phyloP scores from a whole-genome alignment of 2,797 vertebrate species.

The Adelosebastes latens region DNA sequence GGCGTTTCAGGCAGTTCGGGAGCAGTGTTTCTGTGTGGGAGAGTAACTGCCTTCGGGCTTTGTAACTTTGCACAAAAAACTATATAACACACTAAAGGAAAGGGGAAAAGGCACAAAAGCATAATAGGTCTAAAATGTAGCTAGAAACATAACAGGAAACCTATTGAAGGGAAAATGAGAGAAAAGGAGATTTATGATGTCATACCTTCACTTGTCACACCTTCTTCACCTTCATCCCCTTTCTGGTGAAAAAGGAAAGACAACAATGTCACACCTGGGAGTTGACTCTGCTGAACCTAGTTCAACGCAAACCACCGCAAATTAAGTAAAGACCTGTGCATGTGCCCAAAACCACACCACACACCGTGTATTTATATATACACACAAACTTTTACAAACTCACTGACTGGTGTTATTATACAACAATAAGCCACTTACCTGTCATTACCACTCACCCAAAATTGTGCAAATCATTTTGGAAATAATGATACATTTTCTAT shows the following conservation, averaged over 20 bases:
- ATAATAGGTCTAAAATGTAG: background rate
- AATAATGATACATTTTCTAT: background rate
- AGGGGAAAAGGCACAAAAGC: too few species aligned
- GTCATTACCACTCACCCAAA: background rate
- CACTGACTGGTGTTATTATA: background rate
- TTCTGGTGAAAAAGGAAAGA: constrained; percentile 82
- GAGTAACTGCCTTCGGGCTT: too few species aligned
- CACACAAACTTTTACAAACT: background rate
- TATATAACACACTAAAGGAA: too few species aligned
- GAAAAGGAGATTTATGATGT: background rate
- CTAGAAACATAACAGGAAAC: background rate
- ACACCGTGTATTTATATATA: background rate
- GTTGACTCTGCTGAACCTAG: background rate
- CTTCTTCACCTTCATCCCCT: constrained; percentile 94
- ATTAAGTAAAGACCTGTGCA: background rate
- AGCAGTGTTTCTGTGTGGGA: too few species aligned
- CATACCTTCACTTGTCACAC: constrained; percentile 98
- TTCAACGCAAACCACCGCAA: constrained; percentile 14
- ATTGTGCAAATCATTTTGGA: background rate
- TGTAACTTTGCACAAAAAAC: too few species aligned
- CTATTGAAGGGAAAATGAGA: background rate
- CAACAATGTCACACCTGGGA: constrained; percentile 23
- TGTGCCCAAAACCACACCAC: background rate
- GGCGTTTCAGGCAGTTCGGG: too few species aligned
- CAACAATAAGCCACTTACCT: constrained; percentile 13